Evolutionary conservation across 2,888 invertebrate genomes (phyloP), one percentile per base, ranked within the genome.

Genomic region (Cryptocephalus primarius): DNA sequence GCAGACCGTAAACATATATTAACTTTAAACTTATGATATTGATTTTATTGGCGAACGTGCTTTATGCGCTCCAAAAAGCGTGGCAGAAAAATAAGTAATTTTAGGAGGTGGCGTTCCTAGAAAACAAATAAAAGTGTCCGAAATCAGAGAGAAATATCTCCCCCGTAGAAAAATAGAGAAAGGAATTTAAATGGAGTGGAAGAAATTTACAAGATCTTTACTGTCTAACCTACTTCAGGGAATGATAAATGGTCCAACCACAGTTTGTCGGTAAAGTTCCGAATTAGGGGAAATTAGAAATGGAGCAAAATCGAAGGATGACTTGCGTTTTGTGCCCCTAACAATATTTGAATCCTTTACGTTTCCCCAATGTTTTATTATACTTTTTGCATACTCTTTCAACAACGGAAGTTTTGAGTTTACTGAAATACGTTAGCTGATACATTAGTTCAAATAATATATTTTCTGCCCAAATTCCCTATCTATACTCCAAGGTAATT

Each of bases 151-250:
- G 40, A 42, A 47, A 45, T 36, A 48, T 48, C 46, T 47, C 13
- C 41, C 34, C 22, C 11, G 47, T 22, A 39, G 46, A 42, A 47
- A 48, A 48, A 47, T 42, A 47, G 31, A 48, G 43, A 44, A 22
- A 22, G 44, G 40, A 43, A 46, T 48, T 50, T 46, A 55, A 55
- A 55, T 55, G 54, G 51, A 41, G 42, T 42, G 54, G 55, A 55
- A 57, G 57, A 57, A 53, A 57, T 57, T 57, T 55, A 57, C 57
- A 57, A 55, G 55, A 55, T 55, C 55, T 51, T 56, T 54, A 53
- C 48, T 50, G 57, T 55, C 54, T 50, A 51, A 54, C 51, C 48
- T 45, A 48, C 48, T 54, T 51, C 51, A 48, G 36, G 31, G 44
- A 39, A 49, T 53, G 53, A 55, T 53, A 48, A 52, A 53, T 55